Percentiles rank a stretch among this genome's conserved stretches.
phyloP scores from a whole-genome alignment of 2,888 invertebrate genomes.

The Latrodectus hesperus region DNA sequence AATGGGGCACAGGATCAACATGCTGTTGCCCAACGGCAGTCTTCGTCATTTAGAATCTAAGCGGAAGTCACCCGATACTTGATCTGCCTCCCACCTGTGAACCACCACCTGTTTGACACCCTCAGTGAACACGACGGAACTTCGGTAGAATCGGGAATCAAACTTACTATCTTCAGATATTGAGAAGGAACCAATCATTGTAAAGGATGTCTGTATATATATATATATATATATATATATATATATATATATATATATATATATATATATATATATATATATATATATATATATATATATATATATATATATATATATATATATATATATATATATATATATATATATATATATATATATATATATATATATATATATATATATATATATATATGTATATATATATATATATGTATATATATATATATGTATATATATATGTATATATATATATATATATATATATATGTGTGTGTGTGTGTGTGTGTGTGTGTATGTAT shows the following conservation, averaged over 20 bases:
- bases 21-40: too few species aligned
- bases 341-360: constrained; percentile 1
- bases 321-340: background rate
- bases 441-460: background rate
- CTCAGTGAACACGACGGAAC: too few species aligned
- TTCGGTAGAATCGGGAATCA: too few species aligned
- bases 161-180: too few species aligned
- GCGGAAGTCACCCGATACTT: too few species aligned
- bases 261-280: background rate
- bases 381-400: background rate
- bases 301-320: background rate
- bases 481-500: background rate
- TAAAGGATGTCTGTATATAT: background rate
- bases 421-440: background rate
- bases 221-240: constrained; percentile 1
- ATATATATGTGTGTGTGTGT: background rate
- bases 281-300: background rate
- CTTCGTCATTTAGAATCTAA: too few species aligned
- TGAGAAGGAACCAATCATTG: too few species aligned
- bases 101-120: too few species aligned
- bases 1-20: too few species aligned
- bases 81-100: too few species aligned
- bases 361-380: constrained; percentile 1
- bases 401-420: background rate
- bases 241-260: background rate